Evolutionary conservation across 2,888 invertebrate species (phyloP).

Genomic region (Melanophora roralis): DNA sequence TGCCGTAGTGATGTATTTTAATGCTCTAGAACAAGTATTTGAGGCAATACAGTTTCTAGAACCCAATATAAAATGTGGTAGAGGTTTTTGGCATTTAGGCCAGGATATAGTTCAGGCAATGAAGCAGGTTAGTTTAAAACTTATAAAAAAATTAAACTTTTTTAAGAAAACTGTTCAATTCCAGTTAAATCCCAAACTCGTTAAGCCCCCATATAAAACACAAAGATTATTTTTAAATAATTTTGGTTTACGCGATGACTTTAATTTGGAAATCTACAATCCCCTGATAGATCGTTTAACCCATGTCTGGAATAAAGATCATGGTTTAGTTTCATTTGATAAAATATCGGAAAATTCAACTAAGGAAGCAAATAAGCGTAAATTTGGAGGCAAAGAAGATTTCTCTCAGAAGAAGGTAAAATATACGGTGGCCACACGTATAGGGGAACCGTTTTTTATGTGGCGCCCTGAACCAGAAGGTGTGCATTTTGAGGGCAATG

Average conservation of each 20-base stretch:
- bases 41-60: conserved; percentile 62
- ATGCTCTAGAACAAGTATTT: conserved; percentile 81
- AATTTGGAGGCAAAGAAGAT: conserved; percentile 75
- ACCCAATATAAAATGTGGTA: conserved; percentile 68
- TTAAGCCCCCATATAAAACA: conserved; percentile 79
- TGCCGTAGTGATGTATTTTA: conserved; percentile 93
- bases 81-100: conserved; percentile 79
- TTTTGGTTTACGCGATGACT: conserved; percentile 81
- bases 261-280: conserved; percentile 78
- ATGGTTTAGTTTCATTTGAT: conserved; percentile 66
- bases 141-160: not conserved
- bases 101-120: conserved; percentile 82
- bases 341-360: conserved; percentile 68
- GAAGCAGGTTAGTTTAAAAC: conserved; percentile 78
- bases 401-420: conserved; percentile 80
- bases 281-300: conserved; percentile 76
- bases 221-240: conserved; percentile 78
- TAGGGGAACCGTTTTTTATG: conserved; percentile 85
- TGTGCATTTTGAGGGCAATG: conserved; percentile 81
- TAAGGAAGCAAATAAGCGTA: conserved; percentile 71
- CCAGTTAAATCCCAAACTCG: conserved; percentile 81
- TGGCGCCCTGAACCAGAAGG: conserved; percentile 75
- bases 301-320: conserved; percentile 73
- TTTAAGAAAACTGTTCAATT: not conserved
- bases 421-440: conserved; percentile 84